phyloP scores from a whole-genome alignment of 2,113 vertebrate genomes.

The Athene noctua region DNA sequence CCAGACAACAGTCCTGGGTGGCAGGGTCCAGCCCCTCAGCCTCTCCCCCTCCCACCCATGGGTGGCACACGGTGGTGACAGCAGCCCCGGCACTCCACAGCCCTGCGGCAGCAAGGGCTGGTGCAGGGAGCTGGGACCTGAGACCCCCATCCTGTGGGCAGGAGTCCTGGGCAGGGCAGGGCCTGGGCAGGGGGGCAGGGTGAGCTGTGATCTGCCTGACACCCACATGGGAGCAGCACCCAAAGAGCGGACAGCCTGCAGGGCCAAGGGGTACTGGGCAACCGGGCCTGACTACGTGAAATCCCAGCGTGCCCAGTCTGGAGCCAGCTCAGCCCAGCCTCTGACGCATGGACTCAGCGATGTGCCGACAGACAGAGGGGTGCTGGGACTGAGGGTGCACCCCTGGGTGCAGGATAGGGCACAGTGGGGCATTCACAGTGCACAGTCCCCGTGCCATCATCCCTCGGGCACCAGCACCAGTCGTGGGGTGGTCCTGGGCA shows the following conservation, averaged over 20 bases:
- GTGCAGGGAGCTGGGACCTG: not conserved
- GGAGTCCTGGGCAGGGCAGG: rapidly evolving
- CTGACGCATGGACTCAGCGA: rapidly evolving
- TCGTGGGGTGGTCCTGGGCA: rapidly evolving
- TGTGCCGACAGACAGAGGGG: not conserved
- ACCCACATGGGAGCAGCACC: not conserved
- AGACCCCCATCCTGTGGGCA: not conserved
- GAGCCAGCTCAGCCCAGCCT: not conserved
- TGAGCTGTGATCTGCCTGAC: not conserved
- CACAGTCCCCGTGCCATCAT: rapidly evolving
- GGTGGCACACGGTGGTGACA: rapidly evolving
- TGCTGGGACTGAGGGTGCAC: not conserved
- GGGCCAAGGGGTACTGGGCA: not conserved
- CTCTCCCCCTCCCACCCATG: not conserved
- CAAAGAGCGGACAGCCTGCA: rapidly evolving
- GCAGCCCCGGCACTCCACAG: not conserved
- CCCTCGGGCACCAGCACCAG: not conserved
- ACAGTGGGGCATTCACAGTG: rapidly evolving
- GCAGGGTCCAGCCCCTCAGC: rapidly evolving
- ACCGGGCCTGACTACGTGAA: not conserved
- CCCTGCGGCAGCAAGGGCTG: not conserved
- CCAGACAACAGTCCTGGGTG: rapidly evolving
- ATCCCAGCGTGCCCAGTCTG: not conserved
- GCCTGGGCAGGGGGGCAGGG: not conserved
- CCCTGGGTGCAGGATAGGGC: not conserved